phyloP scores from a whole-genome alignment of 2,888 invertebrate species.

The Lordiphosa fenestrarum region DNA sequence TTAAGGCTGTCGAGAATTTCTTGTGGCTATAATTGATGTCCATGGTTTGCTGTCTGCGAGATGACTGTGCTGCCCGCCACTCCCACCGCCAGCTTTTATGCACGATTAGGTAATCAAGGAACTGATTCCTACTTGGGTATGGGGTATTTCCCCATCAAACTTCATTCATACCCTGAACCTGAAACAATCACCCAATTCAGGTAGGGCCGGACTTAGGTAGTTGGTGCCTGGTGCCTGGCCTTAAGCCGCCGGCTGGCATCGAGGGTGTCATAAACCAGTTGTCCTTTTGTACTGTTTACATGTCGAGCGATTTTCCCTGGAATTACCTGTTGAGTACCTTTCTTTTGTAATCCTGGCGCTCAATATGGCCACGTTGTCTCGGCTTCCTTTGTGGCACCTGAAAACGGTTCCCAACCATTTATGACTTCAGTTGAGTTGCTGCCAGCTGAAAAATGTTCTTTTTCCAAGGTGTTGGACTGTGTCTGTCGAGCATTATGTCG shows the following conservation, averaged over 20 bases:
- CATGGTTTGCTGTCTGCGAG: slow-evolving; percentile 32
- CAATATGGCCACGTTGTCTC: slow-evolving; percentile 49
- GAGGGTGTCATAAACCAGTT: slow-evolving; percentile 69
- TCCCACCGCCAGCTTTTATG: slow-evolving; percentile 52
- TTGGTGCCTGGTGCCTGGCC: background rate
- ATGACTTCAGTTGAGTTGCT: slow-evolving; percentile 46
- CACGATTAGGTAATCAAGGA: slow-evolving; percentile 58
- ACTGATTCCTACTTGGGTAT: background rate
- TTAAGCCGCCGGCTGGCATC: slow-evolving; percentile 46
- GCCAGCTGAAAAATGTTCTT: slow-evolving; percentile 54
- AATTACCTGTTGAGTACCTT: slow-evolving; percentile 58
- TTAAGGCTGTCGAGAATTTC: slow-evolving; percentile 46
- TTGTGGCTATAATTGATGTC: slow-evolving; percentile 48
- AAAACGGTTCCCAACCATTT: slow-evolving; percentile 45
- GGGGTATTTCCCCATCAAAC: slow-evolving; percentile 65
- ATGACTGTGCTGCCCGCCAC: slow-evolving; percentile 34
- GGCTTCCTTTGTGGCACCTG: slow-evolving; percentile 55
- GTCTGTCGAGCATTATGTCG: slow-evolving; percentile 42
- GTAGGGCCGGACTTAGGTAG: slow-evolving; percentile 14
- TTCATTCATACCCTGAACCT: slow-evolving; percentile 58
- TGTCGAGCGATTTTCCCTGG: slow-evolving; percentile 52
- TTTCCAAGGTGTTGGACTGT: slow-evolving; percentile 39
- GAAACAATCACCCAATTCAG: slow-evolving; percentile 41
- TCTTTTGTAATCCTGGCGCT: slow-evolving; percentile 62
- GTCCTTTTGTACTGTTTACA: slow-evolving; percentile 50